A percentile compares a stretch with the other conserved stretches of the same genome.
Evolutionary conservation across 2,888 invertebrate genomes (phyloP).

Genomic region (Pherbina coryleti): DNA sequence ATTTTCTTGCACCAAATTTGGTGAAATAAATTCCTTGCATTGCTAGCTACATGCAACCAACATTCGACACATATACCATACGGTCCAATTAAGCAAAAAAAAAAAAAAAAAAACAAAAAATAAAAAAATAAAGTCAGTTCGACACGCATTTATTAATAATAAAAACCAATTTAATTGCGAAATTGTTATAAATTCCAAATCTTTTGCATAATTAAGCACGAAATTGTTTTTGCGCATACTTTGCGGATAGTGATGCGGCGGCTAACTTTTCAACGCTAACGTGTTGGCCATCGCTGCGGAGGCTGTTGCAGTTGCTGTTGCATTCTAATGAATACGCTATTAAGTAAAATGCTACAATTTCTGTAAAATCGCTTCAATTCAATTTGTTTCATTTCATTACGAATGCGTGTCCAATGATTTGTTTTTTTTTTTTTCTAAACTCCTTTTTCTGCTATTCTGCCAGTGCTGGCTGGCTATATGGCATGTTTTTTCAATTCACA

Average conservation of each 20-base stretch:
- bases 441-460: not conserved
- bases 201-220: conserved; percentile 16
- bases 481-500: conserved; percentile 7
- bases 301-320: not conserved
- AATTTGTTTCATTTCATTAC: conserved; percentile 28
- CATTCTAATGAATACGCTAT: conserved; percentile 35
- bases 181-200: conserved; percentile 23
- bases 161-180: conserved; percentile 5
- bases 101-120: not conserved
- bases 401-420: conserved; percentile 27
- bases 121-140: not conserved
- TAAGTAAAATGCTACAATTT: conserved; percentile 36
- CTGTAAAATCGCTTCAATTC: conserved; percentile 26
- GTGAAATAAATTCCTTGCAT: not conserved
- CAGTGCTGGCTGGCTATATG: not conserved
- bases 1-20: not conserved
- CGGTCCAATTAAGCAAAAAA: not conserved
- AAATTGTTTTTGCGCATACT: not conserved
- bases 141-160: conserved; percentile 17
- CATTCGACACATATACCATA: conserved; percentile 8
- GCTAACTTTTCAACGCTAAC: too few species aligned
- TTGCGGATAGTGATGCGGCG: not conserved
- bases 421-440: not conserved
- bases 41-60: conserved; percentile 16
- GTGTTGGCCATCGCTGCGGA: not conserved